Percentiles rank a stretch among this genome's conserved stretches.
These are phyloP conservation scores for Dallia pectoralis DNA, from an alignment of 2,797 vertebrate genomes.

Conservation along the genomic window DNA sequence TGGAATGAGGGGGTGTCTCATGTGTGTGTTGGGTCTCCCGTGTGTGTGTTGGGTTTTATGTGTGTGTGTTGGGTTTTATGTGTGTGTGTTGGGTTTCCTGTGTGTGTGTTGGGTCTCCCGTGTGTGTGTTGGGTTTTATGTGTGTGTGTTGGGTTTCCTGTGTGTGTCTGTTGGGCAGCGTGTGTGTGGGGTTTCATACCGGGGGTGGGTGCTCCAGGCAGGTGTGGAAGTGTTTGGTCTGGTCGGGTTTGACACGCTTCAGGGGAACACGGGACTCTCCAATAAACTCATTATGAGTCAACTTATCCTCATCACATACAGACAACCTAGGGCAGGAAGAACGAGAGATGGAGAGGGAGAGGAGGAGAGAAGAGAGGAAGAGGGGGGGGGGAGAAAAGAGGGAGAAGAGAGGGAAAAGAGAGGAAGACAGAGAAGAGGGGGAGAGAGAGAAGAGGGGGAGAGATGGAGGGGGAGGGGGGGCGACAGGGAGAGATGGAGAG, in stretches of 20 bases:
- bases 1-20: slow-evolving; percentile 14
- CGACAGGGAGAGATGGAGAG: slow-evolving; percentile 26
- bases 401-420: slow-evolving; percentile 24
- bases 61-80: slow-evolving; percentile 20
- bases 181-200: slow-evolving; percentile 57
- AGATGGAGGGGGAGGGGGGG: slow-evolving; percentile 19
- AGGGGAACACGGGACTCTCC: slow-evolving; percentile 84
- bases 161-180: background rate
- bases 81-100: slow-evolving; percentile 15
- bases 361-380: background rate
- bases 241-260: slow-evolving; percentile 79
- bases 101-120: slow-evolving; percentile 22
- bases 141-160: background rate
- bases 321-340: slow-evolving; percentile 73
- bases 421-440: slow-evolving; percentile 22
- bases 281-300: slow-evolving; percentile 89
- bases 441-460: background rate
- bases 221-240: slow-evolving; percentile 83
- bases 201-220: slow-evolving; percentile 84
- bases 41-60: slow-evolving; percentile 3
- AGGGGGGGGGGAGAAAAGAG: slow-evolving; percentile 16
- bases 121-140: slow-evolving; percentile 1
- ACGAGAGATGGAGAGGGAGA: slow-evolving; percentile 9
- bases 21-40: slow-evolving; percentile 22
- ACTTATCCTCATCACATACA: slow-evolving; percentile 87